These are phyloP conservation scores for Drosophila melanocephala DNA, from an alignment of 2,888 invertebrate genomes.

Conservation along the genomic window DNA sequence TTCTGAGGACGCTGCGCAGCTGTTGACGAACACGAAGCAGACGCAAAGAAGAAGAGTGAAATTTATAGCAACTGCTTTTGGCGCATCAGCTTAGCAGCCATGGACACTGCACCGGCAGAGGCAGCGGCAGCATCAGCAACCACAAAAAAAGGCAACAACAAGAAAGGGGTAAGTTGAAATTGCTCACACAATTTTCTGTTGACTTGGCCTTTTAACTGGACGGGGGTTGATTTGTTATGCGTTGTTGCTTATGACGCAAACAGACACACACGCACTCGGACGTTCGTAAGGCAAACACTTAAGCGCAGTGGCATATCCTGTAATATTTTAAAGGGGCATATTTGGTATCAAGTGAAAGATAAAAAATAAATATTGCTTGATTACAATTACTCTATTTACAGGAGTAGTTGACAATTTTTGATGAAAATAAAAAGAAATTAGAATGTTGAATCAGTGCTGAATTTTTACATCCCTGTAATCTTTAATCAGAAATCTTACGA, in stretches of 20 bases:
- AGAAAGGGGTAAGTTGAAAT: constrained; percentile 73
- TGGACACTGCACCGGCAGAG: constrained; percentile 38
- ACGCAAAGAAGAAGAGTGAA: constrained; percentile 25
- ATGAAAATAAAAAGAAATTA: background rate
- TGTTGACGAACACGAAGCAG: constrained; percentile 28
- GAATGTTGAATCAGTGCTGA: background rate
- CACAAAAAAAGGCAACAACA: constrained; percentile 46
- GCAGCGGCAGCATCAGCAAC: constrained; percentile 37
- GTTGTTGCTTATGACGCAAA: constrained; percentile 33
- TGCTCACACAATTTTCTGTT: constrained; percentile 39
- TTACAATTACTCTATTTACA: background rate
- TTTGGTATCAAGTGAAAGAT: background rate
- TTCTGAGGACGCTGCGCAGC: constrained; percentile 70
- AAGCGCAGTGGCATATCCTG: constrained; percentile 24
- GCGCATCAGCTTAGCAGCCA: constrained; percentile 35
- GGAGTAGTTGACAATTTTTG: background rate
- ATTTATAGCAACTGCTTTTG: constrained; percentile 46
- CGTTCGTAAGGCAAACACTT: constrained; percentile 35
- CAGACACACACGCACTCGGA: background rate
- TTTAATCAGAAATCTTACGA: background rate
- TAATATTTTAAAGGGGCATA: background rate
- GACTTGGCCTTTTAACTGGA: constrained; percentile 69
- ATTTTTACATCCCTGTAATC: background rate
- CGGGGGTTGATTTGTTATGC: constrained; percentile 65
- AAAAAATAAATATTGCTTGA: background rate